These are phyloP conservation scores for Patella caerulea DNA, from an alignment of 2,888 invertebrate genomes.

Conservation along the genomic window DNA sequence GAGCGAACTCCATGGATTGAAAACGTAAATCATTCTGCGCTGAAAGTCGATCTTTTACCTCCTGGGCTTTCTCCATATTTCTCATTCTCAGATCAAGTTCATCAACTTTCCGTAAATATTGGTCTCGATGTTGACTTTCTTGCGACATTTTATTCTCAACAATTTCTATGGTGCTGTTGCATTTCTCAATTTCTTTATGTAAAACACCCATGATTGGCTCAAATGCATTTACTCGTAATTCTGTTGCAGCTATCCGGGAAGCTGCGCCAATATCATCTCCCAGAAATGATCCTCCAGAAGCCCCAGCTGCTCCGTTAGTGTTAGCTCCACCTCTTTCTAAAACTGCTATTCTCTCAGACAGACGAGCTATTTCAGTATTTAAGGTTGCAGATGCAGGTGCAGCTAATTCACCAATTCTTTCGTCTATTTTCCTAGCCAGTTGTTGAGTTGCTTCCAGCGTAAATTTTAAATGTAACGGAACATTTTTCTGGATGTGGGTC, in stretches of 20 bases:
- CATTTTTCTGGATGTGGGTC: slow-evolving; percentile 27
- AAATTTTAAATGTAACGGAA: slow-evolving; percentile 32
- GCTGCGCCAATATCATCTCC: slow-evolving; percentile 1
- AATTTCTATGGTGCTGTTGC: slow-evolving; percentile 50
- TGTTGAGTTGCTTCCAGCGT: slow-evolving; percentile 21
- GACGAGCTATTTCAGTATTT: slow-evolving; percentile 20
- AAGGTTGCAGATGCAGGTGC: slow-evolving; percentile 2
- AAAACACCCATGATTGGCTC: slow-evolving; percentile 57
- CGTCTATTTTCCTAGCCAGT: slow-evolving; percentile 25
- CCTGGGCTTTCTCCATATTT: slow-evolving; percentile 41
- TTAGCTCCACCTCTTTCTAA: background rate
- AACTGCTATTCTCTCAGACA: slow-evolving; percentile 30
- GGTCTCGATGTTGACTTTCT: background rate
- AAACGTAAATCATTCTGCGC: slow-evolving; percentile 56
- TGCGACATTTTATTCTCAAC: slow-evolving; percentile 35
- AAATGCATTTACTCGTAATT: slow-evolving; percentile 45
- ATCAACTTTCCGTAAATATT: slow-evolving; percentile 30
- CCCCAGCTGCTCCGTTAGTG: slow-evolving; percentile 14
- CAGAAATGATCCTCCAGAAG: background rate
- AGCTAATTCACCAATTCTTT: slow-evolving; percentile 16
- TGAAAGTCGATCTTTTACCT: slow-evolving; percentile 49
- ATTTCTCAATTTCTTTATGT: slow-evolving; percentile 58
- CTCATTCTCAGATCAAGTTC: slow-evolving; percentile 40
- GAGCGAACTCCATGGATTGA: slow-evolving; percentile 55
- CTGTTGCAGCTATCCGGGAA: slow-evolving; percentile 12